These are phyloP conservation scores for Corbicula japonica DNA, from an alignment of 2,888 invertebrate genomes.

Conservation along the genomic window DNA sequence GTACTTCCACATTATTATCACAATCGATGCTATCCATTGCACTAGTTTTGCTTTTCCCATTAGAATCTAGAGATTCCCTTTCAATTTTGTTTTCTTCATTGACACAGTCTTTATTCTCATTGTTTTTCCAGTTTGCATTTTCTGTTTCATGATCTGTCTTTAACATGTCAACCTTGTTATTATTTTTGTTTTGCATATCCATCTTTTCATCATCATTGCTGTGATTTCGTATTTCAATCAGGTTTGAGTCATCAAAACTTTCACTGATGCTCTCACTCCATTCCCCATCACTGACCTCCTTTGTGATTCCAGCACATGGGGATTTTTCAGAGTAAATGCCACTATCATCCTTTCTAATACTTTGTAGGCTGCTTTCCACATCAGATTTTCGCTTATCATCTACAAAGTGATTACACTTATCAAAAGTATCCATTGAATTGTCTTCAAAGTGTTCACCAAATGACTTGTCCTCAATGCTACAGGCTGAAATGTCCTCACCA, in stretches of 20 bases:
- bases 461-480: constrained; percentile 27
- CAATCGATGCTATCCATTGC: no score
- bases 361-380: no score
- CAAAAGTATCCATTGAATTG: constrained; percentile 14
- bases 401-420: constrained; percentile 2
- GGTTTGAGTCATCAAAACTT: constrained; percentile 48
- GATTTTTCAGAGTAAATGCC: constrained; percentile 82
- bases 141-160: constrained; percentile 37
- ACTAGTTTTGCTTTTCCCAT: no score
- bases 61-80: no score
- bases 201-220: no score
- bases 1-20: no score
- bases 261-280: constrained; percentile 72
- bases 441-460: neutral
- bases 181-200: no score
- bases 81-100: neutral
- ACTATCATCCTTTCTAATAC: constrained; percentile 83
- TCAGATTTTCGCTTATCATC: no score
- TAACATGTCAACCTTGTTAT: no score
- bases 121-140: constrained; percentile 16
- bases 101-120: neutral
- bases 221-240: no score
- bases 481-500: constrained; percentile 32
- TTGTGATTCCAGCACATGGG: constrained; percentile 58
- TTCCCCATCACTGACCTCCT: constrained; percentile 69